These are phyloP conservation scores for Capromys pilorides DNA, from an alignment of 2,797 vertebrate species.

Conservation along the genomic window DNA sequence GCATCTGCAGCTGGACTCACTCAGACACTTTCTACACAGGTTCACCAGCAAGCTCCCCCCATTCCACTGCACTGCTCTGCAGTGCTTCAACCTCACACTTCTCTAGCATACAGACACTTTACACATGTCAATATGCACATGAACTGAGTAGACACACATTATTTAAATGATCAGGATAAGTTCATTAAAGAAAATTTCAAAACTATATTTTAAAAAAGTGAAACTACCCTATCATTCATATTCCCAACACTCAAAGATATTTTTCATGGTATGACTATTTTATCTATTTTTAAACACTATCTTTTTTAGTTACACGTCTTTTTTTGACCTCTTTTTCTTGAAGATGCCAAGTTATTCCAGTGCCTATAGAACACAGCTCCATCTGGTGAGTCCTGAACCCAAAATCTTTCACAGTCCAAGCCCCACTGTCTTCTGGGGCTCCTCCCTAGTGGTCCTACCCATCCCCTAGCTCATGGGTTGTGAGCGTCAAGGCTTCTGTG, in stretches of 20 bases:
- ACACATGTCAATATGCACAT: background rate
- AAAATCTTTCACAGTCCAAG: background rate
- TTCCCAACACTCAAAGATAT: background rate
- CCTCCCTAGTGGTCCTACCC: background rate
- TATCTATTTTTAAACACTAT: constrained; percentile 6
- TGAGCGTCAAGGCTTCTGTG: background rate
- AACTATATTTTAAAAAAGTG: background rate
- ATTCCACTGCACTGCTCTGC: background rate
- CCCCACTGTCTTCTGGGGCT: background rate
- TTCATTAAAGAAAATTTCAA: constrained; percentile 22
- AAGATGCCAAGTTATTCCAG: background rate
- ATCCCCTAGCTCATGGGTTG: background rate
- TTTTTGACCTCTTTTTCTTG: background rate
- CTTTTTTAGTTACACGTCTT: background rate
- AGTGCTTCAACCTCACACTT: background rate
- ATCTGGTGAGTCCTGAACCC: background rate
- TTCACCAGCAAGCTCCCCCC: background rate
- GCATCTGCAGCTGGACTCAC: background rate
- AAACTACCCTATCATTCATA: constrained; percentile 20
- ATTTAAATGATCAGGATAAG: constrained; percentile 1
- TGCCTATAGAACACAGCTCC: background rate
- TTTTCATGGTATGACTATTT: constrained; percentile 14
- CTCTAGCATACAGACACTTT: background rate
- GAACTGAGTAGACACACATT: background rate
- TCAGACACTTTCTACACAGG: background rate